These are phyloP conservation scores for Halocaridina rubra DNA, from an alignment of 2,888 invertebrate species.

Conservation along the genomic window DNA sequence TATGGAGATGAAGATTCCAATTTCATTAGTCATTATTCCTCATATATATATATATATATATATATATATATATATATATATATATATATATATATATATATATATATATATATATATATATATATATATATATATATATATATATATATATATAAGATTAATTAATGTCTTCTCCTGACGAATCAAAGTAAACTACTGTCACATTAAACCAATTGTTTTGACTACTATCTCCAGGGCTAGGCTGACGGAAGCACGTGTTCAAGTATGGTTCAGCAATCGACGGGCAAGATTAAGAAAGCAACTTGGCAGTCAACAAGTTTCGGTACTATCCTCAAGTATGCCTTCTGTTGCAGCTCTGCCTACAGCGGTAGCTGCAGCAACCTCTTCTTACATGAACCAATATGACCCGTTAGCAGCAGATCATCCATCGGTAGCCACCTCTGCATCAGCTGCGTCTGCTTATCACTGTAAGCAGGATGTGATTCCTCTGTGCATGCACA, in stretches of 20 bases:
- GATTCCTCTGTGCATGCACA: too few relatives aligned
- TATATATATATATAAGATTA: constrained; percentile 3
- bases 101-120: background rate
- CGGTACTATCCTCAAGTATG: constrained; percentile 52
- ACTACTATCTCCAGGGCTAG: constrained; percentile 70
- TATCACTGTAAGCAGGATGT: constrained; percentile 59
- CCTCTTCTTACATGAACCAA: constrained; percentile 60
- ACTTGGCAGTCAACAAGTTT: constrained; percentile 73
- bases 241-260: constrained; percentile 91
- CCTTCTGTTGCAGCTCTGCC: constrained; percentile 54
- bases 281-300: constrained; percentile 89
- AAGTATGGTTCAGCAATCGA: constrained; percentile 98
- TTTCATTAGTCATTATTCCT: too few relatives aligned
- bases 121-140: constrained; percentile 6
- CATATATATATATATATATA: background rate
- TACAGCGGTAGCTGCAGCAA: constrained; percentile 46
- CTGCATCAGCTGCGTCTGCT: constrained; percentile 60
- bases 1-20: too few relatives aligned
- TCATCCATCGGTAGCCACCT: constrained; percentile 47
- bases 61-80: background rate
- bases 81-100: background rate
- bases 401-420: constrained; percentile 48
- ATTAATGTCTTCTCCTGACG: too few relatives aligned
- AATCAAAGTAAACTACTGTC: too few relatives aligned
- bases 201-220: too few relatives aligned